A percentile compares a stretch with the other conserved stretches of the same genome.
phyloP scores from a whole-genome alignment of 2,797 vertebrate genomes.

The Esox masquinongy region DNA sequence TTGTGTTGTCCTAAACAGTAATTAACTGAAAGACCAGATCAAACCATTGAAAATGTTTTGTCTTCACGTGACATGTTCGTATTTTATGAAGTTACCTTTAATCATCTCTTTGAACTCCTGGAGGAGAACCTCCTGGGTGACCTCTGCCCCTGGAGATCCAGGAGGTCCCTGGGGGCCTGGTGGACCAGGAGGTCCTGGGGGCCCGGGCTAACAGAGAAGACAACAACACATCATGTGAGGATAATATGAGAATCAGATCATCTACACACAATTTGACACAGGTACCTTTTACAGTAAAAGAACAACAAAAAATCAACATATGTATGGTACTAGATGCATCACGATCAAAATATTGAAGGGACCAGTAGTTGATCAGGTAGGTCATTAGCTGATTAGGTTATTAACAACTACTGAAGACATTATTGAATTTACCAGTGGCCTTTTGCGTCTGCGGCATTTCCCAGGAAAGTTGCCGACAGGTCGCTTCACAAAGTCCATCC shows the following conservation, averaged over 20 bases:
- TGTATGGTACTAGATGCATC: neutral
- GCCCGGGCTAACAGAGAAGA: slow-evolving; percentile 79
- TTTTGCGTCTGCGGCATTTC: slow-evolving; percentile 88
- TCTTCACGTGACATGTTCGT: neutral
- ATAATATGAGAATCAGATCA: neutral
- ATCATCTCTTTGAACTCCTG: slow-evolving; percentile 92
- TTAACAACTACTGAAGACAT: neutral
- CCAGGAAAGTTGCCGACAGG: slow-evolving; percentile 78
- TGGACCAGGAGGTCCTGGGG: slow-evolving; percentile 88
- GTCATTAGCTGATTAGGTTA: neutral
- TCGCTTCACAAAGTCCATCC: slow-evolving; percentile 93
- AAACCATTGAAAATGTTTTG: neutral
- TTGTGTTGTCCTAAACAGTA: neutral
- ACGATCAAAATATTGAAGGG: neutral
- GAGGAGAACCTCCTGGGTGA: slow-evolving; percentile 86
- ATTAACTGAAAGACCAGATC: neutral
- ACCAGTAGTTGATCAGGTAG: neutral
- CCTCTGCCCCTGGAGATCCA: slow-evolving; percentile 82
- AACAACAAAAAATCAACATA: neutral
- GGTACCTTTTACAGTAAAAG: neutral
- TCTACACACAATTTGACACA: neutral
- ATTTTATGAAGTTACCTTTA: slow-evolving; percentile 76
- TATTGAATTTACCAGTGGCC: slow-evolving; percentile 77
- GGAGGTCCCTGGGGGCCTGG: slow-evolving; percentile 85
- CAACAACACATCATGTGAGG: neutral